Evolutionary conservation across 2,888 invertebrate species (phyloP), one percentile per base, ranked within the genome.

Genomic region (Ectemnius cavifrons): DNA sequence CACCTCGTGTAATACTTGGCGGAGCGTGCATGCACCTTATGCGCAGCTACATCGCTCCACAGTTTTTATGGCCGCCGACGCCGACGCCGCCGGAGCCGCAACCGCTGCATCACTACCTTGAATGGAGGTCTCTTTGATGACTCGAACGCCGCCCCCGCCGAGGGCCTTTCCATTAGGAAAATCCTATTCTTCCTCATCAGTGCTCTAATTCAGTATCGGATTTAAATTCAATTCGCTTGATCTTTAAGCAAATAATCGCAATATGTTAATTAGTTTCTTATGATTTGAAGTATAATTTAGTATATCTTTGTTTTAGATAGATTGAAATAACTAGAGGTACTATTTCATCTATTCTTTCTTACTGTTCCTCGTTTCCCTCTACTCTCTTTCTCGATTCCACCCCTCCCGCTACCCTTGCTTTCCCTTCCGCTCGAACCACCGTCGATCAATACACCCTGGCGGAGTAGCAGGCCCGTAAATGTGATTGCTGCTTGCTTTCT

Each of bases 401-500:
- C 69, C 71, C 68, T 61, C 23, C 23, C 23, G 0, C 23, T 23
- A 20, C 45, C 46, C 56, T 3, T 28, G 11, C 49, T 69, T 68
- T 72, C 72, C 73, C 72, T 67, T 75, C 67, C 64, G 69, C 73
- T 75, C 60, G 68, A 80, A 76, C 77, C 77, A 81, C 79, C 78
- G 84, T 72, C 84, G 86, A 89, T 88, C 87, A 85, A 88, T 88
- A 87, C 84, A 78, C 81, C 84, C 83, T 83, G 78, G 80, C 81
- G 79, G 82, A 82, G 79, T 79, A 70, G 78, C 78, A 73, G 68
- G 23, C 81, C 83, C 82, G 86, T 89, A 88, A 89, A 88, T 86
- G 87, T 85, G 87, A 88, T 88, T 86, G 88, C 88, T 87, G 88
- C 86, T 89, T 87, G 87, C 88, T 89, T 89, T 89, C 89, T 88